Percentiles rank a stretch among this genome's conserved stretches.
These are phyloP conservation scores for Poeciliopsis turneri DNA, from an alignment of 2,797 vertebrate genomes.

Conservation along the genomic window DNA sequence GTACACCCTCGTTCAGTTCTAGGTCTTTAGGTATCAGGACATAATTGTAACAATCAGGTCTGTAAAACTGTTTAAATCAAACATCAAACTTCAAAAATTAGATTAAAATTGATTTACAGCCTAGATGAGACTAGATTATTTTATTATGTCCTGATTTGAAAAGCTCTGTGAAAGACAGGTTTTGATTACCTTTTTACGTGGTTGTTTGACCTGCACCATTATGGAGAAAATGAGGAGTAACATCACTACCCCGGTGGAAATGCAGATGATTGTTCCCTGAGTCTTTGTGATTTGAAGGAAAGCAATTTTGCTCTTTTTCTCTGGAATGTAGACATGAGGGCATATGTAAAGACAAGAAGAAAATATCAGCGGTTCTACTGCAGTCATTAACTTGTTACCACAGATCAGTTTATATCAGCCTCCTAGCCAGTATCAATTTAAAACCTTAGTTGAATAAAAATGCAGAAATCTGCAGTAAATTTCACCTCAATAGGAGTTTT, in stretches of 20 bases:
- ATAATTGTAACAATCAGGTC: neutral
- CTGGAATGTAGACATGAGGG: conserved; percentile 68
- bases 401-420: conserved; percentile 10
- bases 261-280: conserved; percentile 90
- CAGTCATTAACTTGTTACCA: conserved; percentile 17
- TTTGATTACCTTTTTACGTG: conserved; percentile 88
- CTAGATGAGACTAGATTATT: neutral
- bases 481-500: neutral
- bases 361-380: conserved; percentile 8
- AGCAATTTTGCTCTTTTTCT: conserved; percentile 86
- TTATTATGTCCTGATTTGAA: neutral
- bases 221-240: conserved; percentile 92
- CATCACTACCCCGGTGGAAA: conserved; percentile 90
- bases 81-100: neutral
- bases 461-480: neutral
- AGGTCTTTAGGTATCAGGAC: neutral
- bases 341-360: conserved; percentile 5
- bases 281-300: conserved; percentile 92
- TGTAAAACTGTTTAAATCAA: neutral
- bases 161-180: neutral
- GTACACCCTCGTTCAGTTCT: neutral
- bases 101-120: neutral
- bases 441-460: conserved; percentile 22
- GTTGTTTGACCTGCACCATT: conserved; percentile 93
- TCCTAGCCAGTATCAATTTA: conserved; percentile 10